Evolutionary conservation across 1,140 invertebrate genomes (phyloP), one percentile per base, ranked within the genome.

Genomic region (Colletes gigas): DNA sequence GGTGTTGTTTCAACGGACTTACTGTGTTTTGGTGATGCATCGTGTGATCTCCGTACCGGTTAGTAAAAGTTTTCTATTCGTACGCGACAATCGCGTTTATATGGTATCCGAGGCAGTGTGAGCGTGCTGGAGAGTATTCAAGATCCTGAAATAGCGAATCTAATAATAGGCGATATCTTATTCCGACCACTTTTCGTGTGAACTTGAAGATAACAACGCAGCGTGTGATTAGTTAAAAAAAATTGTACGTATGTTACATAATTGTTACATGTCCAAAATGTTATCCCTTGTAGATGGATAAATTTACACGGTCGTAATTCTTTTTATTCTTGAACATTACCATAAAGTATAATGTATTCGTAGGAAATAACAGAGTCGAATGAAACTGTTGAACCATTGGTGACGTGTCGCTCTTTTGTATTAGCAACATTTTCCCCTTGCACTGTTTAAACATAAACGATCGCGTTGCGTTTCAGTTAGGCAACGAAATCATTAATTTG

Each of bases 141-240:
- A 86, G 55, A 80, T 70, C 79, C 81, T 75, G 77, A 89, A 88
- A 89, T 89, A 89, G 84, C 73, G 72, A 68, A 73, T 74, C 88
- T 89, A 88, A 89, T 84, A 86, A 89, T 89, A 88, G 83, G 70
- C 78, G 74, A 85, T 89, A 88, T 79, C 80, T 84, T 84, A 82
- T 83, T 87, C 71, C 82, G 68, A 79, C 82, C 79, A 82, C 84
- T 88, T 83, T 85, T 86, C 84, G 84, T 83, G 80, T 89, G 88
- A 89, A 89, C 88, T 89, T 89, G 88, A 89, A 88, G 86, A 89
- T 82, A 85, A 75, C 73, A 76, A 65, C 66, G 75, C 74, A 84
- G 55, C 82, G 71, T 76, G 76, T 62, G 82, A 75, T 71, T 60
- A 47, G 74, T 70, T 84, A 70, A 67, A 62, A 30, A 70, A 63